These are phyloP conservation scores for Phortica magna DNA, from an alignment of 2,888 invertebrate species.

Conservation along the genomic window DNA sequence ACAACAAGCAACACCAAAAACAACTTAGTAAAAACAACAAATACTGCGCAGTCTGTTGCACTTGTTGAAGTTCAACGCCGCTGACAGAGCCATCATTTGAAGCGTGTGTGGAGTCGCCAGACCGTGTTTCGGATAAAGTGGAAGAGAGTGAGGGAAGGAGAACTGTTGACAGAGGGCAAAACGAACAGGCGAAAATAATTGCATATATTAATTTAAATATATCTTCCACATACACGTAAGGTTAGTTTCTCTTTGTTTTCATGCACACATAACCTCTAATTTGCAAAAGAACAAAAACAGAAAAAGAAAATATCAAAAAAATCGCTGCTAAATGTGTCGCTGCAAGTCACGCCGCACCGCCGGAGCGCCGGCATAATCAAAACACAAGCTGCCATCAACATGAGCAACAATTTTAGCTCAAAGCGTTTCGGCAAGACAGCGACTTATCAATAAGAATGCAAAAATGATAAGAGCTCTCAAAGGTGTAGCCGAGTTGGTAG, in stretches of 20 bases:
- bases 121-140: too few relatives aligned
- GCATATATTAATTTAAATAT: neutral
- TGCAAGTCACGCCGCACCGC: too few relatives aligned
- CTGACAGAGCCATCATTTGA: neutral
- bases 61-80: neutral
- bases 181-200: neutral
- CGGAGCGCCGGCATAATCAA: neutral
- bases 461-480: neutral
- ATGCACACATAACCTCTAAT: conserved; percentile 15
- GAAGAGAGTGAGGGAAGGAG: too few relatives aligned
- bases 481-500: conserved; percentile 29
- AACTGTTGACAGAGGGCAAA: too few relatives aligned
- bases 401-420: neutral
- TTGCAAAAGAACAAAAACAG: neutral
- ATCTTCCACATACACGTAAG: neutral
- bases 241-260: conserved; percentile 23
- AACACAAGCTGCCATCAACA: neutral
- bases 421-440: neutral
- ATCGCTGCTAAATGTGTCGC: too few relatives aligned
- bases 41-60: neutral
- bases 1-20: neutral
- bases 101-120: too few relatives aligned
- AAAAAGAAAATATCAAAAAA: neutral
- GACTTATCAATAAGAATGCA: conserved; percentile 5
- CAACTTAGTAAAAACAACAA: neutral